These are phyloP conservation scores for Orthonevra nobilis DNA, from an alignment of 2,888 invertebrate species.

Conservation along the genomic window DNA sequence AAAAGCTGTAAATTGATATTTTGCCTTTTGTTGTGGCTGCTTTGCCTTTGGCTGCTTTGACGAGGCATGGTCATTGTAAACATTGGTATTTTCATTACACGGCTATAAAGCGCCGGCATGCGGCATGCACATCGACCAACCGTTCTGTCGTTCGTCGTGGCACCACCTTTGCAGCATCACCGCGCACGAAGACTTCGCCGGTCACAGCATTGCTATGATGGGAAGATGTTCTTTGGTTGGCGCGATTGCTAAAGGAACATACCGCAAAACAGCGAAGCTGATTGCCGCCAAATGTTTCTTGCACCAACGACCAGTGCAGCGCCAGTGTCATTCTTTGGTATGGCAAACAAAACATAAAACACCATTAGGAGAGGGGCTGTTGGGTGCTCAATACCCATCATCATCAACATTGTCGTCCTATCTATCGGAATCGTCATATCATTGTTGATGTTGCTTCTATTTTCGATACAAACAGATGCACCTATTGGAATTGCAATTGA, in stretches of 20 bases:
- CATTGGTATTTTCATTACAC: slow-evolving; percentile 70
- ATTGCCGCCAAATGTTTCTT: slow-evolving; percentile 60
- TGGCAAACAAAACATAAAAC: slow-evolving; percentile 69
- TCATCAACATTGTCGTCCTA: slow-evolving; percentile 52
- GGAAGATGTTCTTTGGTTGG: slow-evolving; percentile 57
- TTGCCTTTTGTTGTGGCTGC: slow-evolving; percentile 59
- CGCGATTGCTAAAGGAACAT: too few species aligned
- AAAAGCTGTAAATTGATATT: slow-evolving; percentile 71
- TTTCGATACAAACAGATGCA: slow-evolving; percentile 63
- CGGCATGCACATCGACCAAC: slow-evolving; percentile 4
- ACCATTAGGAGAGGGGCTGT: slow-evolving; percentile 32
- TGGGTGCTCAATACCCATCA: slow-evolving; percentile 42
- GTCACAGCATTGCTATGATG: slow-evolving; percentile 4
- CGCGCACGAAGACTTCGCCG: slow-evolving; percentile 12
- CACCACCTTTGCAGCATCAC: slow-evolving; percentile 14
- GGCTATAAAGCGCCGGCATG: slow-evolving; percentile 55
- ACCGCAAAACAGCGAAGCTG: slow-evolving; percentile 56
- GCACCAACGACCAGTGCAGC: too few species aligned
- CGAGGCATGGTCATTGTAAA: slow-evolving; percentile 64
- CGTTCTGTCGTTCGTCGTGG: neutral
- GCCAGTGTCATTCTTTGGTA: slow-evolving; percentile 31
- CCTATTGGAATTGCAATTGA: slow-evolving; percentile 70
- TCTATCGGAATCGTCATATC: slow-evolving; percentile 68
- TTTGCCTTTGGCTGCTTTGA: slow-evolving; percentile 52
- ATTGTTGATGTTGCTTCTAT: slow-evolving; percentile 49